Evolutionary conservation across 2,797 vertebrate species (phyloP), one percentile per base, ranked within the genome.

Genomic region (Cossypha dichroa): DNA sequence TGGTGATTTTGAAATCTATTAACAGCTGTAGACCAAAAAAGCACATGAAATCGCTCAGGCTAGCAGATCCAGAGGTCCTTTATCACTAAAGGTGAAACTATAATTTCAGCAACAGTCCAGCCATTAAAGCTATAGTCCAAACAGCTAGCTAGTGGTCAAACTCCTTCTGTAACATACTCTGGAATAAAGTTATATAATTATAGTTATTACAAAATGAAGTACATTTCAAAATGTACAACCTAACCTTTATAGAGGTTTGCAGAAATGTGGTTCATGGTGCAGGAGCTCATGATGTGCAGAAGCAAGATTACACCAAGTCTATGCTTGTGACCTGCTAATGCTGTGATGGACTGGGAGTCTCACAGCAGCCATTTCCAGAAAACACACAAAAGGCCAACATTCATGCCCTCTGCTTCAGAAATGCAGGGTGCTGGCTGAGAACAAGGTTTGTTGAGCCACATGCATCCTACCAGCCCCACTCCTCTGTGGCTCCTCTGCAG

Each of bases 1-100:
- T 23, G 5, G 38, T 77, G 64, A 90, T 89, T 72, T 59, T 92
- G 74, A 88, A 95, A 60, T 59, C 75, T 76, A 31, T 76, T 73
- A 93, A 81, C 59, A 96, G 33, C 38, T 67, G 33, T 23, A 38
- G 43, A 25, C 59, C 34, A 45, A 56, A 69, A 91, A 93, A 90
- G 13, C n/a, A 46, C 11, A 36, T 66, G 64, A 91, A 73, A 68
- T 88, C 45, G 76, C 52, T 93, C 76, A 79, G 55, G 59, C 60
- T 86, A 84, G 83, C 60, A 88, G 69, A 81, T 55, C 25, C 34
- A 90, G 40, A 58, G 29, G 45, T 45, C 36, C 33, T 54, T 78
- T 77, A 48, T 60, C 69, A 87, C 31, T 28, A n/a, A 59, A 85
- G 38, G 22, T 85, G 58, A 95, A 96, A 38, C 18, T 85, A 48